These are phyloP conservation scores for Caradrina kadenii DNA, from an alignment of 2,888 invertebrate genomes.

Conservation along the genomic window DNA sequence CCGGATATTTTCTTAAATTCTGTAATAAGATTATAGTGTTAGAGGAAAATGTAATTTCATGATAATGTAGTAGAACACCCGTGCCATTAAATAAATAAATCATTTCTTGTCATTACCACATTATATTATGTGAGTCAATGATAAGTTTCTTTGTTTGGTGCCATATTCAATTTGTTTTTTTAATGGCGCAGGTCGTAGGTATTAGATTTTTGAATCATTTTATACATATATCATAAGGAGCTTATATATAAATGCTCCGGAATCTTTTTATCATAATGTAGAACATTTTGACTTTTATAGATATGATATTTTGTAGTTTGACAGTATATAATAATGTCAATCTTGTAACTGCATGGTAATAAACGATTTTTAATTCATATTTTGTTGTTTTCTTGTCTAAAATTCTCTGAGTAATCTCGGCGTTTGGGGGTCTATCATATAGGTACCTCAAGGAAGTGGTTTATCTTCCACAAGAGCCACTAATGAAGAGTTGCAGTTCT, in stretches of 20 bases:
- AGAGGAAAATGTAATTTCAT: not conserved
- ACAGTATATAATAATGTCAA: slow-evolving; percentile 14
- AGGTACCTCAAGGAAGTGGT: no score
- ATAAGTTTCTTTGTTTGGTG: no score
- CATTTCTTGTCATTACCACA: no score
- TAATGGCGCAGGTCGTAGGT: not conserved
- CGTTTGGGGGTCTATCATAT: not conserved
- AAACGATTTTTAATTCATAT: not conserved
- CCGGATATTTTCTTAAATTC: not conserved
- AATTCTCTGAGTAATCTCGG: not conserved
- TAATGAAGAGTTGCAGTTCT: not conserved
- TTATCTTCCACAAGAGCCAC: not conserved
- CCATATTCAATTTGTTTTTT: not conserved
- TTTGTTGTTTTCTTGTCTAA: not conserved
- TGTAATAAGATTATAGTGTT: not conserved
- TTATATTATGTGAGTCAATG: no score
- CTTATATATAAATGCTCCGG: not conserved
- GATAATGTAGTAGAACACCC: not conserved
- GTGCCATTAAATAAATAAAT: not conserved
- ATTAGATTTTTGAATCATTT: not conserved
- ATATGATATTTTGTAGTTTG: slow-evolving; percentile 6
- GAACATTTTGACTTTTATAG: slow-evolving; percentile 2
- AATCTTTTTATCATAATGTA: slow-evolving; percentile 15
- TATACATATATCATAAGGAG: slow-evolving; percentile 16
- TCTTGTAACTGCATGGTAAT: slow-evolving; percentile 11